phyloP scores from a whole-genome alignment of 2,888 invertebrate species.

The Helicoverpa assulta region DNA sequence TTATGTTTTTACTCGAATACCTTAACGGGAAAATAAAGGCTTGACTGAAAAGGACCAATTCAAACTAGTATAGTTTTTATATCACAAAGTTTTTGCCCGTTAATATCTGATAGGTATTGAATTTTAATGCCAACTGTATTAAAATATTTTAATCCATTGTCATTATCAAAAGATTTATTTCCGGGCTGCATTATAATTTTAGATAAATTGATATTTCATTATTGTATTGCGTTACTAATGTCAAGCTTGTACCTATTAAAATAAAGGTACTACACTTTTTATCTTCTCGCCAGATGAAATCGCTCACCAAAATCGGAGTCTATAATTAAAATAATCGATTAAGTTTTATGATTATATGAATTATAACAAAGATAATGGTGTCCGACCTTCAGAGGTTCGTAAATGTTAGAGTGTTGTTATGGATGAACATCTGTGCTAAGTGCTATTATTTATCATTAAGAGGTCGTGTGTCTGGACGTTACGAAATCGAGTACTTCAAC shows the following conservation, averaged over 20 bases:
- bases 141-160: slow-evolving; percentile 48
- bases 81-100: slow-evolving; percentile 26
- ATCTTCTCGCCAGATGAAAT: slow-evolving; percentile 16
- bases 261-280: slow-evolving; percentile 24
- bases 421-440: slow-evolving; percentile 33
- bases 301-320: slow-evolving; percentile 12
- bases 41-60: slow-evolving; percentile 9
- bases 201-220: slow-evolving; percentile 35
- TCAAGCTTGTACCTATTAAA: slow-evolving; percentile 28
- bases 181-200: slow-evolving; percentile 25
- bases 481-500: slow-evolving; percentile 41
- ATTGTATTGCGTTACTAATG: slow-evolving; percentile 11
- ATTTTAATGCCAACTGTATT: slow-evolving; percentile 34
- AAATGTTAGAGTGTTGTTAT: slow-evolving; percentile 25
- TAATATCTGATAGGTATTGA: slow-evolving; percentile 35
- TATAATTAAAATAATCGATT: slow-evolving; percentile 52
- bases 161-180: slow-evolving; percentile 33
- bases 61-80: slow-evolving; percentile 31
- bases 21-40: slow-evolving; percentile 28
- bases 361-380: slow-evolving; percentile 25
- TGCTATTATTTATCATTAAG: slow-evolving; percentile 52
- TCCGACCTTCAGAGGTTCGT: slow-evolving; percentile 44
- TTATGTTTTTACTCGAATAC: slow-evolving; percentile 24
- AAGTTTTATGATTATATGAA: slow-evolving; percentile 31
- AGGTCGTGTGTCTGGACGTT: slow-evolving; percentile 46